Percentiles rank a stretch among this genome's conserved stretches.
These are phyloP conservation scores for Peromyscus polionotus DNA, from an alignment of 2,113 vertebrate genomes.

Conservation along the genomic window DNA sequence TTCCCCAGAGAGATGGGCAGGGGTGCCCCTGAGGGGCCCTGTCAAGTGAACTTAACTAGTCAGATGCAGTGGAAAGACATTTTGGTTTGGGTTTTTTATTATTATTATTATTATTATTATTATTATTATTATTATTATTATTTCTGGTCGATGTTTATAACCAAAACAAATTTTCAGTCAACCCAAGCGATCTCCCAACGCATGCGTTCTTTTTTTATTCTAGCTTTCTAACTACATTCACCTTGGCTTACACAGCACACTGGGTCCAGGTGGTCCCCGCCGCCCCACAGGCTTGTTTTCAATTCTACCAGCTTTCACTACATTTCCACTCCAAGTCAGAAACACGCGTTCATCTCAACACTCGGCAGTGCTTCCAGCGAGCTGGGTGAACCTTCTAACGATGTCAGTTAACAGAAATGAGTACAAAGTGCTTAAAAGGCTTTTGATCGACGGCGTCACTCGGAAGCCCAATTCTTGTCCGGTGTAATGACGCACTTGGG, in stretches of 20 bases:
- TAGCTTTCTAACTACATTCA: neutral
- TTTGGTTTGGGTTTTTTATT: neutral
- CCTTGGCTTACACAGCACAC: neutral
- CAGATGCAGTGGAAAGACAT: neutral
- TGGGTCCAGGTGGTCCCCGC: too few species aligned
- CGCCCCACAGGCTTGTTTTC: neutral
- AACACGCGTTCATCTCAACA: neutral
- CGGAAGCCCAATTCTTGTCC: neutral
- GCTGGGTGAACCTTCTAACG: neutral
- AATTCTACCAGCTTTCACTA: neutral
- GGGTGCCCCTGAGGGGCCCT: neutral
- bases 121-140: neutral
- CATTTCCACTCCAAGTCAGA: neutral
- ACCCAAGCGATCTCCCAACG: neutral
- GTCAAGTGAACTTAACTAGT: neutral
- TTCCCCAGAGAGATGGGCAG: neutral
- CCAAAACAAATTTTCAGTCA: neutral
- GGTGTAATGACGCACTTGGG: too few species aligned
- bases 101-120: neutral
- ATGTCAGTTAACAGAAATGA: neutral
- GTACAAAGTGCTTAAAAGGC: neutral
- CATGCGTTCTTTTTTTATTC: neutral
- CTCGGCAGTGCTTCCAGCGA: neutral
- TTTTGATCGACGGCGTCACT: neutral
- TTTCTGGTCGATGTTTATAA: constrained; percentile 23